Conservation (phyloP, 1,140 invertebrate species). For the Drosophila persimilis region DNA sequence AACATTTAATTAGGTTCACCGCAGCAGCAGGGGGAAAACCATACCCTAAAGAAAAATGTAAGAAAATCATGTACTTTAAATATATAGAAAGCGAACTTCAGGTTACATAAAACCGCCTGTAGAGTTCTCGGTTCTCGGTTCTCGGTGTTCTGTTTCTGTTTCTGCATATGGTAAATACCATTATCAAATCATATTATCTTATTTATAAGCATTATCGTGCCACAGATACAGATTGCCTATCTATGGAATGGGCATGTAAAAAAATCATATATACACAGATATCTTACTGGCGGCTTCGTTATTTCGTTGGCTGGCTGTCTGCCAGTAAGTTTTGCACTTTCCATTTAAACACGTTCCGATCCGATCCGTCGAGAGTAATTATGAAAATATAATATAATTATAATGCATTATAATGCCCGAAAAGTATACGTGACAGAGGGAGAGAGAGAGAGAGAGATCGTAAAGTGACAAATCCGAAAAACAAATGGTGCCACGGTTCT, state of each 20-base stretch:
- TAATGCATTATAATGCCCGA: slow-evolving; percentile 29
- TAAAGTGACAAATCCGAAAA: slow-evolving; percentile 55
- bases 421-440: slow-evolving; percentile 13
- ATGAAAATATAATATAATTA: slow-evolving; percentile 36
- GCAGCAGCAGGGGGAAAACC: slow-evolving; percentile 13
- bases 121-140: neutral
- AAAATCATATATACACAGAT: slow-evolving; percentile 64
- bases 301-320: slow-evolving; percentile 67
- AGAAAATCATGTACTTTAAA: neutral
- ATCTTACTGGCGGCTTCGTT: slow-evolving; percentile 70
- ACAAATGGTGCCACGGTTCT: slow-evolving; percentile 39
- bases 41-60: slow-evolving; percentile 1
- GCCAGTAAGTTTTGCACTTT: slow-evolving; percentile 79
- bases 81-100: neutral
- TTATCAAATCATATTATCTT: slow-evolving; percentile 83
- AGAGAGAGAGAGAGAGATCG: slow-evolving; percentile 7
- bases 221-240: slow-evolving; percentile 80
- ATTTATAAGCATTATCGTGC: slow-evolving; percentile 83
- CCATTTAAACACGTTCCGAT: slow-evolving; percentile 68
- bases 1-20: slow-evolving; percentile 69
- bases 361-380: slow-evolving; percentile 15
- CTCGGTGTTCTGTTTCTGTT: slow-evolving; percentile 51
- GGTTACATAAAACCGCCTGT: slow-evolving; percentile 5
- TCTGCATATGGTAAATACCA: slow-evolving; percentile 82
- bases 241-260: slow-evolving; percentile 80